Base-by-base conservation (phyloP, 2,888 invertebrate species). In the Cepaea hortensis region DNA sequence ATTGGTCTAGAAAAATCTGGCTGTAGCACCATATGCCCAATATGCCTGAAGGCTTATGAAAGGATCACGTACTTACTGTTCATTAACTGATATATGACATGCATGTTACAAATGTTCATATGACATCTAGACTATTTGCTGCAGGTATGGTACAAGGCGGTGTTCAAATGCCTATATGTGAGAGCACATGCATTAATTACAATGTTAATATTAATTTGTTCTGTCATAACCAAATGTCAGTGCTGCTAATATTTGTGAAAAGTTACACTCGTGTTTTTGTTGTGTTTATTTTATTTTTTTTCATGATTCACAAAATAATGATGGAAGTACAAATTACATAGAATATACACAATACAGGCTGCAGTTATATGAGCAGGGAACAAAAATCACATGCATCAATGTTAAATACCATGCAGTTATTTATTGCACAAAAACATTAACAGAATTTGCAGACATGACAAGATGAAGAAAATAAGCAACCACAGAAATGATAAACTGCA, bases 351-450 rank as follows among this genome's bases (percentile, higher is more conserved):
- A 23, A 79, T 79, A 35, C 35, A 13, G 68, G 68, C 18, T 7
- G n/a, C 5, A 18, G 23, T 77, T 61, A 77, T 77, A 55, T 15
- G 61, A 61, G 62, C 62, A 79, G 15, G 79, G 79, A 62, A 79
- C 50, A 77, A 77, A 55, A 79, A 61, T 35, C 18, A 62, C 61
- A 62, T 79, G 62, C 35, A 46, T 61, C 61, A 79, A 79, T 62
- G 62, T 61, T n/a, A 75, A 75, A 48, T 15, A 76, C 50, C 50
- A 61, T n/a, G n/a, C 55, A 79, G 62, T 62, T 6, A 68, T 20
- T 20, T 79, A 79, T 79, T 79, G 79, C 79, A 79, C 79, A 62
- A 79, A 55, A 79, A 62, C 35, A 62, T 15, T 68, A 68, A 6
- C 79, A 79, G 18, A 55, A 61, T 61, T n/a, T 18, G 18, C 5